Evolutionary conservation across 1,140 invertebrate genomes (phyloP).

Genomic region (Eriocheir sinensis): DNA sequence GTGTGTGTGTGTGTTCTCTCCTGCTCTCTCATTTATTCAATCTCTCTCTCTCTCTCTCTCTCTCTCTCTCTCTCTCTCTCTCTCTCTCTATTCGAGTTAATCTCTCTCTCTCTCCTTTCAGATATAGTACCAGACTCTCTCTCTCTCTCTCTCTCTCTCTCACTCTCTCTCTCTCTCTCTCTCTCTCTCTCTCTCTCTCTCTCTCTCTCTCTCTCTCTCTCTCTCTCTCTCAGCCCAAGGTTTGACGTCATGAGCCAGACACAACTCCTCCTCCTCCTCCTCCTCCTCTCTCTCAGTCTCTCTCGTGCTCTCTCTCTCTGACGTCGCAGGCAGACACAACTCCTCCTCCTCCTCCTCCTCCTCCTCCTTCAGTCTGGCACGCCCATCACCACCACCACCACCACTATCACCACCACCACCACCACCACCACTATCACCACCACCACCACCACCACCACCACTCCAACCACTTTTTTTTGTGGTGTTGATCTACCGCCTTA

Average conservation of each 20-base stretch:
- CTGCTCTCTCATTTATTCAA: neutral
- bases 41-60: no score
- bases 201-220: no score
- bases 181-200: neutral
- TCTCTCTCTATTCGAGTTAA: no score
- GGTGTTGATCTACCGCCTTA: neutral
- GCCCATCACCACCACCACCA: neutral
- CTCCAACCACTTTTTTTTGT: neutral
- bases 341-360: neutral
- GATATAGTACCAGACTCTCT: no score
- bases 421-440: neutral
- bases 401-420: neutral
- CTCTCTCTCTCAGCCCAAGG: no score
- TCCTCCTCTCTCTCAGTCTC: no score
- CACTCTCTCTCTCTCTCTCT: slow-evolving; percentile 15
- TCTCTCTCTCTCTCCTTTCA: no score
- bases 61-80: no score
- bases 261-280: slow-evolving; percentile 15
- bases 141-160: slow-evolving; percentile 17
- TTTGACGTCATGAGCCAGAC: neutral
- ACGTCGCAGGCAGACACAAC: no score
- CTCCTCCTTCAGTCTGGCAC: neutral
- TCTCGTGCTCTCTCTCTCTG: no score
- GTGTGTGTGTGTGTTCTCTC: no score
- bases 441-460: neutral